Evolutionary conservation across 2,888 invertebrate genomes (phyloP).

Genomic region (Elaeidobius kamerunicus): DNA sequence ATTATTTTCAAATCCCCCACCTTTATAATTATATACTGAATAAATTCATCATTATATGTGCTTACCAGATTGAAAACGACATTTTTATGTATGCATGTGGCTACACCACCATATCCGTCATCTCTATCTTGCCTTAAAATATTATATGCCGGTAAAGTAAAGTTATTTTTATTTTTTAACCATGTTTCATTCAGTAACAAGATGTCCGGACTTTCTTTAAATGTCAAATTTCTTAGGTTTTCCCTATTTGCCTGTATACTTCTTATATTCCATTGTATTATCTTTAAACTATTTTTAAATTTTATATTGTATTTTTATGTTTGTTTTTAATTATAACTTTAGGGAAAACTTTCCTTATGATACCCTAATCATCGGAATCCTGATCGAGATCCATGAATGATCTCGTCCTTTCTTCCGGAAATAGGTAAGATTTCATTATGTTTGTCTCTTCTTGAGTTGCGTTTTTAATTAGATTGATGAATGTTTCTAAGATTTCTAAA

Average conservation of each 20-base stretch:
- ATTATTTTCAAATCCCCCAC: neutral
- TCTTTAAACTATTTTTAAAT: neutral
- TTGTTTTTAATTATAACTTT: neutral
- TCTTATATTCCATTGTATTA: neutral
- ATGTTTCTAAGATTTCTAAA: neutral
- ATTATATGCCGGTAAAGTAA: neutral
- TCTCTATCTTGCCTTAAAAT: slow-evolving; percentile 8
- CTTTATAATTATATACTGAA: slow-evolving; percentile 3
- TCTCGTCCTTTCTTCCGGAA: neutral
- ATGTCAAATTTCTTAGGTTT: neutral
- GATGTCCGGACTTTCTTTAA: neutral
- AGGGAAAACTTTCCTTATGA: neutral
- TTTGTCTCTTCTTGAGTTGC: neutral
- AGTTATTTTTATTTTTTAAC: neutral
- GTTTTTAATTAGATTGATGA: neutral
- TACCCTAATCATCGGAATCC: neutral
- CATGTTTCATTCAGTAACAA: neutral
- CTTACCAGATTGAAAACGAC: neutral
- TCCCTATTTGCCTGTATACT: neutral
- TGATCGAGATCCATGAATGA: neutral
- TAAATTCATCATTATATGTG: neutral
- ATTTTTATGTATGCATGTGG: slow-evolving; percentile 3
- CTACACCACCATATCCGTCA: slow-evolving; percentile 9
- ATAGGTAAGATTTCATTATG: neutral
- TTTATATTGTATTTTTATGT: neutral